phyloP scores from a whole-genome alignment of 2,113 vertebrate genomes.

The Nibea albiflora region DNA sequence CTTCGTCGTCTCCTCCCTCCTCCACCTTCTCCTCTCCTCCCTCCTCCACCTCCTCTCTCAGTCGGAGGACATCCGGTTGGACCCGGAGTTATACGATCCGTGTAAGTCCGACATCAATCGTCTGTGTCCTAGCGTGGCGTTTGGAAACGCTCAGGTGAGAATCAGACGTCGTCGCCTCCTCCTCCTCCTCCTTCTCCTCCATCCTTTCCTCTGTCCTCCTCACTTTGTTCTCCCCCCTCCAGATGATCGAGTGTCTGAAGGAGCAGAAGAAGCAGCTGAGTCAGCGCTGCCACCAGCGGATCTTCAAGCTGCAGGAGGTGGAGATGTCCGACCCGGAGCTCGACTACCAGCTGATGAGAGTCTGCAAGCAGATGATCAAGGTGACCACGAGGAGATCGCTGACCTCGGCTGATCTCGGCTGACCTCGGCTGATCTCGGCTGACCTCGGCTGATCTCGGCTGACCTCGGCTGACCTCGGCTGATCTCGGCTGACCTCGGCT shows the following conservation, averaged over 20 bases:
- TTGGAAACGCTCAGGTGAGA: constrained; percentile 93
- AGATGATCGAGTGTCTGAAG: constrained; percentile 93
- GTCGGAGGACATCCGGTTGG: constrained; percentile 96
- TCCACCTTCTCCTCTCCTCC: too few species aligned
- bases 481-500: too few species aligned
- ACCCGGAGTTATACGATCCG: constrained; percentile 93
- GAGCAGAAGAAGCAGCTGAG: constrained; percentile 92
- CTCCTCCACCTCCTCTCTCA: constrained; percentile 55
- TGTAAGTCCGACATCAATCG: constrained; percentile 94
- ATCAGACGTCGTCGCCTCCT: too few species aligned
- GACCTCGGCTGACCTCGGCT: too few species aligned
- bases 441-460: too few species aligned
- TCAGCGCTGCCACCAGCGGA: constrained; percentile 91
- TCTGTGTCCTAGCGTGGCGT: constrained; percentile 91
- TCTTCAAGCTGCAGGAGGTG: constrained; percentile 95
- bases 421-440: too few species aligned
- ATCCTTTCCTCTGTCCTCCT: neutral
- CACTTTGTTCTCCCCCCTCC: neutral
- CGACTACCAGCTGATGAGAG: constrained; percentile 97
- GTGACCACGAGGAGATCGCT: constrained; percentile 61
- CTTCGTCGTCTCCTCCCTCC: too few species aligned
- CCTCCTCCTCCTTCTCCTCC: neutral
- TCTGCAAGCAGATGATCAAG: constrained; percentile 99
- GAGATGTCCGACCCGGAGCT: constrained; percentile 98
- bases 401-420: too few species aligned